Evolutionary conservation across 2,797 vertebrate species (phyloP).

Genomic region (Micrastur ruficollis): DNA sequence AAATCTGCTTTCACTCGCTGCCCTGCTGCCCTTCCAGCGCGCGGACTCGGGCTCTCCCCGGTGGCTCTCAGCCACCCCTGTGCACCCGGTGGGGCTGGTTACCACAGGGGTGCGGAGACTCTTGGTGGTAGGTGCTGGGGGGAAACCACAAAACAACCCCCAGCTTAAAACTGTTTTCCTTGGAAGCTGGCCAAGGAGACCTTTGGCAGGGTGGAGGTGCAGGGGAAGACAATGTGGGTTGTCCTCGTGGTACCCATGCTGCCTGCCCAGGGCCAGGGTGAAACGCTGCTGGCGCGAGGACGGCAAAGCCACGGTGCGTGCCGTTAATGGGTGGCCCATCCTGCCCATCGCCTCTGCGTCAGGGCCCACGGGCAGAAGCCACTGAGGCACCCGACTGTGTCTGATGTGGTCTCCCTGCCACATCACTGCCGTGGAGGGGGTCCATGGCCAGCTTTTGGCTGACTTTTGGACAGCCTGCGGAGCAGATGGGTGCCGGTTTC

Average conservation of each 20-base stretch:
- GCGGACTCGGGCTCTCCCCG: rapidly evolving
- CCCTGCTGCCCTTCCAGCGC: neutral
- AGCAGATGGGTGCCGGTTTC: neutral
- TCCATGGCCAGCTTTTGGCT: neutral
- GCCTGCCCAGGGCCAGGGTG: neutral
- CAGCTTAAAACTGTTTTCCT: neutral
- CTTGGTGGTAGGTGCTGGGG: neutral
- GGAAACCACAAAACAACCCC: neutral
- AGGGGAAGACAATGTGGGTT: neutral
- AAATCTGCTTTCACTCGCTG: neutral
- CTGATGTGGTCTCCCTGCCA: neutral
- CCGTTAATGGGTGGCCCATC: neutral
- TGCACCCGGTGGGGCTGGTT: neutral
- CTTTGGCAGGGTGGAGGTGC: too few species aligned
- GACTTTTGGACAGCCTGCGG: neutral
- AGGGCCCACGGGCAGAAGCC: neutral
- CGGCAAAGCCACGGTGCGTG: neutral
- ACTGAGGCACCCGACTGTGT: rapidly evolving
- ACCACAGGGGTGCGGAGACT: rapidly evolving
- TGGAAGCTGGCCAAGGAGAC: neutral
- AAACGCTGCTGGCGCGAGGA: neutral
- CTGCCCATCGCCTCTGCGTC: neutral
- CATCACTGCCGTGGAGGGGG: neutral
- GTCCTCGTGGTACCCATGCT: neutral
- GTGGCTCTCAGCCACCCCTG: neutral